Base-by-base conservation (phyloP, 2,797 vertebrate genomes). In the Poliocrania exsul region DNA sequence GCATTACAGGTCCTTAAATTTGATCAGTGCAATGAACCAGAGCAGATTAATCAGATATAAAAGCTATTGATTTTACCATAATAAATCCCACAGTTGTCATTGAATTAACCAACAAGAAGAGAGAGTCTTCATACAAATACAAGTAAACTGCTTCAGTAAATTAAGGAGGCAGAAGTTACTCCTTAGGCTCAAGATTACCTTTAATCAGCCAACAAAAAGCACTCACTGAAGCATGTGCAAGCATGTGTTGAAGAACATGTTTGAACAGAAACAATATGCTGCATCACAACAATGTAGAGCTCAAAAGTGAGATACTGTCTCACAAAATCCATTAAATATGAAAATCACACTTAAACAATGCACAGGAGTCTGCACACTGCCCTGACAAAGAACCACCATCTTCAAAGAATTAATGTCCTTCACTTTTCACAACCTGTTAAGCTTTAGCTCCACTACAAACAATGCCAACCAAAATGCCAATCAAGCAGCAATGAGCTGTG, bases 51-150 rank as follows among this genome's bases (percentile, higher is more conserved):
- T 94, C 88, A 90, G 23, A n/a, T 71, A 92, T n/a, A 86, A 86
- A 88, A 91, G 21, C 31, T 88, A 94, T 33, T 93, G 86, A 96
- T 89, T 96, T 95, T 95, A 53, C 37, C 28, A 61, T 85, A 80
- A 66, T 42, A 88, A 72, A 71, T 67, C 54, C 47, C 81, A 93
- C 5, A 74, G 28, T 42, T 91, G 40, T 74, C 72, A 82, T 1
- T 87, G 33, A 58, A 87, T 88, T 91, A 90, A 77, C 3, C 35
- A 83, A 78, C 35, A 6, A 46, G 69, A 71, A 81, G 20, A 88
- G 57, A 19, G 11, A 86, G 40, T 20, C 26, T 58, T 93, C 40
- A 38, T 31, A 89, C 4, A 92, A 86, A 92, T 53, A 71, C 86
- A 93, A 96, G 47, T 12, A 79, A 85, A 87, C 40, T 57, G 57